phyloP scores from a whole-genome alignment of 2,113 vertebrate genomes.

The Pavo muticus region DNA sequence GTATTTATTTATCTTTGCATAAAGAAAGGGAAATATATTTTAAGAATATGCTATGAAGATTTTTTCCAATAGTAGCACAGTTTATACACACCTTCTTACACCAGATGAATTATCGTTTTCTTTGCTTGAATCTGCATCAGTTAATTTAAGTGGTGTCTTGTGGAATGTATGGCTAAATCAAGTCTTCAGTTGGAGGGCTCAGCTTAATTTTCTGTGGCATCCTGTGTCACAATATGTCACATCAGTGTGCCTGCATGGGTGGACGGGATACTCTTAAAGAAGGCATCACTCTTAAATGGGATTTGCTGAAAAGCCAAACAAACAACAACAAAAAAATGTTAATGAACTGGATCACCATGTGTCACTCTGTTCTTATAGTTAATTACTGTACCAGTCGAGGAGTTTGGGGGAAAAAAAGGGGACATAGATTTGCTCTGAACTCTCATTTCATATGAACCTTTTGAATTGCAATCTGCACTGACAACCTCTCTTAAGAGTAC shows the following conservation, averaged over 20 bases:
- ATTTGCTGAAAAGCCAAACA: slow-evolving; percentile 37
- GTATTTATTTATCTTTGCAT: neutral
- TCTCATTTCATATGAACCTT: neutral
- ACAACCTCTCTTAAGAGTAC: neutral
- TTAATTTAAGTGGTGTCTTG: slow-evolving; percentile 59
- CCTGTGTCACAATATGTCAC: slow-evolving; percentile 64
- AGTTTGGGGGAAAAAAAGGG: neutral
- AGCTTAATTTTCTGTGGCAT: slow-evolving; percentile 59
- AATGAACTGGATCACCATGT: slow-evolving; percentile 34
- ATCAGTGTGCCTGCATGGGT: slow-evolving; percentile 20
- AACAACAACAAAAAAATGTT: slow-evolving; percentile 6
- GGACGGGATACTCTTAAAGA: slow-evolving; percentile 39
- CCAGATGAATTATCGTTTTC: slow-evolving; percentile 8
- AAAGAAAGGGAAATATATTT: neutral
- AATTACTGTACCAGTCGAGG: slow-evolving; percentile 34
- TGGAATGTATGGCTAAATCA: slow-evolving; percentile 59
- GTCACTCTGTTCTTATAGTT: slow-evolving; percentile 22
- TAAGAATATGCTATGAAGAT: neutral
- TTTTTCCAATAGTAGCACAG: neutral
- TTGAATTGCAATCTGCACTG: neutral
- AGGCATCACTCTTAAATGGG: neutral
- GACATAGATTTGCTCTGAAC: neutral
- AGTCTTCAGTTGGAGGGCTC: slow-evolving; percentile 24
- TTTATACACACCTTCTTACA: neutral
- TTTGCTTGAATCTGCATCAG: slow-evolving; percentile 31